phyloP scores from a whole-genome alignment of 2,797 vertebrate species.

The Myotis myotis region DNA sequence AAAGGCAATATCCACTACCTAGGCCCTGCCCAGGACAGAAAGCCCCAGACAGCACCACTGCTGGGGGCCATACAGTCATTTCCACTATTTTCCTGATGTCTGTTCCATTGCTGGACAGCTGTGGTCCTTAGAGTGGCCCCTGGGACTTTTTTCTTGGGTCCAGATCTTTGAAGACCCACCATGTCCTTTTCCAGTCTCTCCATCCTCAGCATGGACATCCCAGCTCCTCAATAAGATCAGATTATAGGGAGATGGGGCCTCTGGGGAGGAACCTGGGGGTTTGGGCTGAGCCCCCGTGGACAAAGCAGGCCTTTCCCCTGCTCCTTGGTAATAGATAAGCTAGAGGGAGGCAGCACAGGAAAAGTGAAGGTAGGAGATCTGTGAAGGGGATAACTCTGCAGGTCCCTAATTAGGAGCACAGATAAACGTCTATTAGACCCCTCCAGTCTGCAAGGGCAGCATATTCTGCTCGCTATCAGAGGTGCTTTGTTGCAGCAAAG shows the following conservation, averaged over 20 bases:
- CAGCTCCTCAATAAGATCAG: not conserved
- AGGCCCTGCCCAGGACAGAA: not conserved
- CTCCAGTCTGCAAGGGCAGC: conserved; percentile 62
- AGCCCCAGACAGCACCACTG: not conserved
- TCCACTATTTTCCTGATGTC: not conserved
- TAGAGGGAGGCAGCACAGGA: not conserved
- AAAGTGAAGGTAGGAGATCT: conserved; percentile 63
- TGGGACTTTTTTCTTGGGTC: not conserved
- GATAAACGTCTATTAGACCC: conserved; percentile 64
- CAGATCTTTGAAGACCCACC: not conserved
- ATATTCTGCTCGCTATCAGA: conserved; percentile 26
- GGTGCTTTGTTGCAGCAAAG: conserved; percentile 43
- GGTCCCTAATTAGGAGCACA: conserved; percentile 62
- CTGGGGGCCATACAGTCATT: not conserved
- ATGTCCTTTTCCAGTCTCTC: not conserved
- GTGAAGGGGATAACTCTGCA: conserved; percentile 45
- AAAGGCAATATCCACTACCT: not conserved
- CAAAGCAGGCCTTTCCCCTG: not conserved
- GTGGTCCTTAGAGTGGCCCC: not conserved
- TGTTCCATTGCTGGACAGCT: not conserved
- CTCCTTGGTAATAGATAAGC: not conserved
- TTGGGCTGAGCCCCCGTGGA: not conserved
- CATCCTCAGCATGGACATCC: not conserved
- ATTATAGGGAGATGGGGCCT: not conserved
- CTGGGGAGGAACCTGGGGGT: not conserved